These are phyloP conservation scores for Thymallus thymallus DNA, from an alignment of 2,113 vertebrate species.

Conservation along the genomic window DNA sequence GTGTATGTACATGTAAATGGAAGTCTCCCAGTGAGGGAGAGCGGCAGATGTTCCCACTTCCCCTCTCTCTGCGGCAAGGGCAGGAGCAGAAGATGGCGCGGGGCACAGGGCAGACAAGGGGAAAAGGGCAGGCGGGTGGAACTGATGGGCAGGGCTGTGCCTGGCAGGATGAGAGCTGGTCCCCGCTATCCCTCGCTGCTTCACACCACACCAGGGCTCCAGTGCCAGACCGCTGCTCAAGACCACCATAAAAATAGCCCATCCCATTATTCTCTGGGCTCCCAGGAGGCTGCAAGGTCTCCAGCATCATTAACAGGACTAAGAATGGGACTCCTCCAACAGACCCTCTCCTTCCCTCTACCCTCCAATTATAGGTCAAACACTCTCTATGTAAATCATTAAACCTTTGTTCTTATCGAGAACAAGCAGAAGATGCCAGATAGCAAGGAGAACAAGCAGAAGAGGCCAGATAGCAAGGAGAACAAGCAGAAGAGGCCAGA, in stretches of 20 bases:
- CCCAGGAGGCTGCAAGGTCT: constrained; percentile 94
- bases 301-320: constrained; percentile 98
- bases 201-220: constrained; percentile 74
- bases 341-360: constrained; percentile 80
- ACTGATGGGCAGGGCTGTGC: constrained; percentile 85
- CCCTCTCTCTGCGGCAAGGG: constrained; percentile 74
- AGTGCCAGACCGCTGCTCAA: constrained; percentile 81
- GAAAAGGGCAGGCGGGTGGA: constrained; percentile 81
- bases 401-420: constrained; percentile 96
- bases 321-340: constrained; percentile 89
- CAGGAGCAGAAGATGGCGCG: constrained; percentile 55
- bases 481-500: too few species aligned
- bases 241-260: constrained; percentile 97
- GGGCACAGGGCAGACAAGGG: constrained; percentile 70
- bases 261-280: constrained; percentile 97
- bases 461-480: constrained; percentile 29
- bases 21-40: constrained; percentile 36
- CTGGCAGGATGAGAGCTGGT: constrained; percentile 82
- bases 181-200: constrained; percentile 73
- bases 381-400: constrained; percentile 97
- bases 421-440: constrained; percentile 44
- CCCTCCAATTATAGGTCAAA: constrained; percentile 99
- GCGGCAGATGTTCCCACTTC: constrained; percentile 75
- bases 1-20: neutral
- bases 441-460: too few species aligned